Evolutionary conservation across 2,797 vertebrate species (phyloP).

Genomic region (Chelon auratus): DNA sequence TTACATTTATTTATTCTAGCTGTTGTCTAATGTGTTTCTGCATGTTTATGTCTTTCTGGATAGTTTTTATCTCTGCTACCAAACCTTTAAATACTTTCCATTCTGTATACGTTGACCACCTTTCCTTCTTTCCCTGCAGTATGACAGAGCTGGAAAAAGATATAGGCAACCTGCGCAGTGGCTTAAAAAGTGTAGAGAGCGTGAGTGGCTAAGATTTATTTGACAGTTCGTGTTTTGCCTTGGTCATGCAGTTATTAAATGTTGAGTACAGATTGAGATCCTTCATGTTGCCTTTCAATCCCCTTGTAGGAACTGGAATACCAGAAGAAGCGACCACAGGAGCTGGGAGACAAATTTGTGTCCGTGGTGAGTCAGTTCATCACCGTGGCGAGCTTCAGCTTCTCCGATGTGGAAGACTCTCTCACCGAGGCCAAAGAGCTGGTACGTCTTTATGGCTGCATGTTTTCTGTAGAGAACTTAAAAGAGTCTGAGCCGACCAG

Average conservation of each 20-base stretch:
- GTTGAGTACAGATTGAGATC: background rate
- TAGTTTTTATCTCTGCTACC: no score
- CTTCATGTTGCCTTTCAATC: background rate
- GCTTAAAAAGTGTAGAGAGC: slow-evolving; percentile 93
- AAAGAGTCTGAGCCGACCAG: background rate
- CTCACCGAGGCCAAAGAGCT: slow-evolving; percentile 94
- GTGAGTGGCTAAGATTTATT: slow-evolving; percentile 84
- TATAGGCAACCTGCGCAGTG: slow-evolving; percentile 92
- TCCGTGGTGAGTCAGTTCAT: slow-evolving; percentile 99
- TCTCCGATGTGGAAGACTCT: slow-evolving; percentile 97
- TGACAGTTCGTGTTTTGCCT: background rate
- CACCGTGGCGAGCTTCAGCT: slow-evolving; percentile 98
- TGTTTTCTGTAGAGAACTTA: background rate
- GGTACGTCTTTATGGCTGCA: slow-evolving; percentile 81
- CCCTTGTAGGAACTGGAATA: slow-evolving; percentile 91
- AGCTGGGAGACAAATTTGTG: slow-evolving; percentile 95
- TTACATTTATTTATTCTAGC: no score
- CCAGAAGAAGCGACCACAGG: slow-evolving; percentile 90
- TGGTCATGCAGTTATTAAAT: background rate
- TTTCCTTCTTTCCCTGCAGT: slow-evolving; percentile 77
- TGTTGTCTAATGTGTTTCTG: background rate
- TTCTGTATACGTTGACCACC: background rate
- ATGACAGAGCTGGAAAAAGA: slow-evolving; percentile 99
- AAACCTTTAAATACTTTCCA: no score
- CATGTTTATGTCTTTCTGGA: no score